Percentiles rank a stretch among this genome's conserved stretches.
Conservation (phyloP, 2,797 vertebrate species). For the Enteromius fasciolatus region DNA sequence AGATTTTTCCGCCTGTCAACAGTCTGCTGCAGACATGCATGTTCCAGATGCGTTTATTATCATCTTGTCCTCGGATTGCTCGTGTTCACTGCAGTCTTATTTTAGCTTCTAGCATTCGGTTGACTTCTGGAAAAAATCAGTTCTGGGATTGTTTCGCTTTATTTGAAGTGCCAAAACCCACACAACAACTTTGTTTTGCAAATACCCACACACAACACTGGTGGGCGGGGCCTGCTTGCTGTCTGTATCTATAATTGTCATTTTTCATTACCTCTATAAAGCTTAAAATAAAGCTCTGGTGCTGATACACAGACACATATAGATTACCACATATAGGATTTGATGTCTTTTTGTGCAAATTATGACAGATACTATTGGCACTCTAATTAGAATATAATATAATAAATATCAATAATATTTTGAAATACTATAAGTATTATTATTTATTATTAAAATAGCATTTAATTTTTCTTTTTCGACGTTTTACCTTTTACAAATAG, state of each 20-base stretch:
- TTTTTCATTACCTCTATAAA: background rate
- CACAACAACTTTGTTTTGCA: slow-evolving; percentile 7
- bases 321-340: background rate
- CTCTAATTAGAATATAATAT: background rate
- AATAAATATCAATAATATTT: background rate
- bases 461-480: background rate
- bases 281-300: background rate
- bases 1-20: background rate
- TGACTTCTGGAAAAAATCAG: background rate
- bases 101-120: background rate
- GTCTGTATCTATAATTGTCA: background rate
- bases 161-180: slow-evolving; percentile 11
- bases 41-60: background rate
- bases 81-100: slow-evolving; percentile 8
- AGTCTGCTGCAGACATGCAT: background rate
- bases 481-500: background rate
- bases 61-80: slow-evolving; percentile 15
- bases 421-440: background rate
- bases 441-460: background rate
- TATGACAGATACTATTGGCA: background rate
- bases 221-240: background rate
- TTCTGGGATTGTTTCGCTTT: background rate
- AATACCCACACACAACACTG: slow-evolving; percentile 7
- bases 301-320: background rate
- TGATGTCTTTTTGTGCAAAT: background rate